Conservation (phyloP, 2,113 vertebrate species). For the Plecturocebus donacophilus region DNA sequence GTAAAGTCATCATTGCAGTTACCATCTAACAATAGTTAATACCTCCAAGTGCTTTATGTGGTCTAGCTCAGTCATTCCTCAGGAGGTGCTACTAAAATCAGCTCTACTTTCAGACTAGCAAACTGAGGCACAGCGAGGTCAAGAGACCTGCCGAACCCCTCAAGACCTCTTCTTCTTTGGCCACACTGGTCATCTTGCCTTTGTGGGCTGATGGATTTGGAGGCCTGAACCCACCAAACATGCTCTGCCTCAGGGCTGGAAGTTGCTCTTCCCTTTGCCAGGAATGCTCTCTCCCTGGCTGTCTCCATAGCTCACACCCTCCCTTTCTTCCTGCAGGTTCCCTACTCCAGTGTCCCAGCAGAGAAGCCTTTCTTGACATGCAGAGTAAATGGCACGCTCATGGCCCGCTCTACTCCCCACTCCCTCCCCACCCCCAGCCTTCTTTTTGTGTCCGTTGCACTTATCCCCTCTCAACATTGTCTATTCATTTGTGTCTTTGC, state of each 20-base stretch:
- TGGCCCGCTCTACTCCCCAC: neutral
- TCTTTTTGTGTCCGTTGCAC: neutral
- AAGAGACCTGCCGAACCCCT: neutral
- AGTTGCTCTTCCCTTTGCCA: neutral
- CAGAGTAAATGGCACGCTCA: neutral
- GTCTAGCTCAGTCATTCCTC: neutral
- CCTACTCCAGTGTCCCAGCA: neutral
- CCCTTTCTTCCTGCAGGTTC: no score
- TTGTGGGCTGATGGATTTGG: neutral
- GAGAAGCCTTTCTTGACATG: neutral
- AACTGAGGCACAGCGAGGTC: neutral
- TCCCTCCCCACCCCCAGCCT: no score
- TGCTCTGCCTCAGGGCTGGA: neutral
- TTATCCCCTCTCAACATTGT: neutral
- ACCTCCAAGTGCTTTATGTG: rapidly evolving
- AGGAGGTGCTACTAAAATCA: neutral
- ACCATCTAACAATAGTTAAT: neutral
- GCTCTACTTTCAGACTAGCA: neutral
- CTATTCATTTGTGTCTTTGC: neutral
- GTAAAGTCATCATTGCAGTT: neutral
- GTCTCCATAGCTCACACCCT: neutral
- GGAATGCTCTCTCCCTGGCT: neutral
- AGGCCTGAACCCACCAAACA: no score
- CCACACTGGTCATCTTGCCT: neutral
- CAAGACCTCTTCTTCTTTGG: neutral